phyloP scores from a whole-genome alignment of 2,888 invertebrate genomes.

The Pollenia amentaria region DNA sequence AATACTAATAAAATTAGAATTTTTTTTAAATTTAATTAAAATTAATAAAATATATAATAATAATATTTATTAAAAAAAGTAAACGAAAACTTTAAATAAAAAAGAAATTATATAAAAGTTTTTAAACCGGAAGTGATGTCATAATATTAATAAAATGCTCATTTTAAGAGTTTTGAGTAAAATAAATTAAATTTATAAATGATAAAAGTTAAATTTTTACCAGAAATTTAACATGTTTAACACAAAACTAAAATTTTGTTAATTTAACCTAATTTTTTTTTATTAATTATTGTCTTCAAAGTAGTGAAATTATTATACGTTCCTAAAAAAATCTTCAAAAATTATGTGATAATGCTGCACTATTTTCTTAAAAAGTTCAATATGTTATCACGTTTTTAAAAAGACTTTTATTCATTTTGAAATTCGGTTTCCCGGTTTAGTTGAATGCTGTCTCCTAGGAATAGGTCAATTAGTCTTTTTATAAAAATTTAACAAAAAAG shows the following conservation, averaged over 20 bases:
- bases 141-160: slow-evolving; percentile 10
- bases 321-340: slow-evolving; percentile 40
- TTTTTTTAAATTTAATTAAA: slow-evolving; percentile 31
- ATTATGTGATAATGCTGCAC: slow-evolving; percentile 75
- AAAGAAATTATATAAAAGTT: not conserved
- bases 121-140: slow-evolving; percentile 74
- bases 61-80: not conserved
- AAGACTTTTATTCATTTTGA: slow-evolving; percentile 36
- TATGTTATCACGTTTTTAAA: slow-evolving; percentile 74
- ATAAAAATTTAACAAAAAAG: slow-evolving; percentile 14
- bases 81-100: slow-evolving; percentile 5
- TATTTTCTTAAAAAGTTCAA: slow-evolving; percentile 75
- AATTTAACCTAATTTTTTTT: slow-evolving; percentile 7
- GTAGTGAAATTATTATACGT: slow-evolving; percentile 32
- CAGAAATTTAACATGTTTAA: not conserved
- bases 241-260: not conserved
- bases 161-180: not conserved
- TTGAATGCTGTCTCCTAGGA: slow-evolving; percentile 10
- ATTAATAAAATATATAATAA: slow-evolving; percentile 5
- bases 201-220: not conserved
- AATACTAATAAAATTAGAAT: slow-evolving; percentile 45
- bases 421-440: slow-evolving; percentile 59
- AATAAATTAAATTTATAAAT: not conserved
- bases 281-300: slow-evolving; percentile 8
- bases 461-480: slow-evolving; percentile 50